Conservation (phyloP, 1,140 invertebrate species). For the Drosophila repletoides region DNA sequence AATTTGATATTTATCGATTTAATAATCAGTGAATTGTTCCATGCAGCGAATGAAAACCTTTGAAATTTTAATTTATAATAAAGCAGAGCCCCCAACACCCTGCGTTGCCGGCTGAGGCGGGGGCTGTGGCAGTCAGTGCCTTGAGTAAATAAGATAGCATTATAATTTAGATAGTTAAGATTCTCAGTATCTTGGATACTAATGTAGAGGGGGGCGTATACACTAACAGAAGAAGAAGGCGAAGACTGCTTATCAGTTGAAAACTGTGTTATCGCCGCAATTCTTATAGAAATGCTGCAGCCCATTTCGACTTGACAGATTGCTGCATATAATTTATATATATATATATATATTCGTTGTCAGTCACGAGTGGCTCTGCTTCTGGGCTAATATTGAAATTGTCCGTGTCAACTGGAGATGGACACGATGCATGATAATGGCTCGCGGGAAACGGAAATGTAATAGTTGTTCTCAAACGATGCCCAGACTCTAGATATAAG, state of each 20-base stretch:
- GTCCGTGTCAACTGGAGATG: conserved; percentile 10
- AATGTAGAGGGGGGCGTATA: background rate
- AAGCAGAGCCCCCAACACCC: too few species aligned
- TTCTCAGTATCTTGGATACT: background rate
- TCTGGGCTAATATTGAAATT: conserved; percentile 11
- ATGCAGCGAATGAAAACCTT: too few species aligned
- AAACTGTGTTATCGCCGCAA: conserved; percentile 31
- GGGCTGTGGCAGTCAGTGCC: too few species aligned
- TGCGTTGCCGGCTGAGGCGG: too few species aligned
- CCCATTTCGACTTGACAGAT: conserved; percentile 17
- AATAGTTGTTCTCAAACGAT: too few species aligned
- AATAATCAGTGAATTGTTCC: too few species aligned
- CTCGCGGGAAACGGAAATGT: too few species aligned
- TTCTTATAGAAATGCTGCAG: too few species aligned
- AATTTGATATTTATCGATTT: conserved; percentile 62
- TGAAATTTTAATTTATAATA: conserved; percentile 11
- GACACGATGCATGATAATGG: too few species aligned
- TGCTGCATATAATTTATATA: conserved; percentile 67
- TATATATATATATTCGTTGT: background rate
- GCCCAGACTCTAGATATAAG: too few species aligned
- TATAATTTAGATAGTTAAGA: background rate
- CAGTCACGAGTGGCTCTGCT: conserved; percentile 18
- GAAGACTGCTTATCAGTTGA: conserved; percentile 39
- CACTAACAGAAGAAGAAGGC: conserved; percentile 4
- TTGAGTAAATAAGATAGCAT: conserved; percentile 31